Percentiles rank a stretch among this genome's conserved stretches.
phyloP scores from a whole-genome alignment of 1,140 invertebrate species.

The Drosophila nasuta region DNA sequence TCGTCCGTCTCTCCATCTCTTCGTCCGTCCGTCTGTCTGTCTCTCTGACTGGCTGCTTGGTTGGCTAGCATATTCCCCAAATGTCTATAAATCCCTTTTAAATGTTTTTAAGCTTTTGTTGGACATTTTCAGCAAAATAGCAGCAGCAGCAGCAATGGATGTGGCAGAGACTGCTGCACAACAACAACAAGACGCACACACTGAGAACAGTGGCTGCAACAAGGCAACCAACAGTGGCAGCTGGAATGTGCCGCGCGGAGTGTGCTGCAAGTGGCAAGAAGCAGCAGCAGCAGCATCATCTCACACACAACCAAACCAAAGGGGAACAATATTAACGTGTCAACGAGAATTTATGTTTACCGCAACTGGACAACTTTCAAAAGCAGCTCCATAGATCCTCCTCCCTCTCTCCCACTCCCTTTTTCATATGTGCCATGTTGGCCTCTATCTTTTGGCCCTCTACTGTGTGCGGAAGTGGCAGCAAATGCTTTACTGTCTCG shows the following conservation, averaged over 20 bases:
- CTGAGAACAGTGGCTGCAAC: not conserved
- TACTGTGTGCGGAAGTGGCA: constrained; percentile 69
- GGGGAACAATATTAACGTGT: constrained; percentile 83
- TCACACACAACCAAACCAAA: constrained; percentile 66
- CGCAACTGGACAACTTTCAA: constrained; percentile 83
- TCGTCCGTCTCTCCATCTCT: not conserved
- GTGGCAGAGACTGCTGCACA: constrained; percentile 16
- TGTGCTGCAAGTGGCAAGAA: constrained; percentile 10
- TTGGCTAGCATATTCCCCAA: constrained; percentile 77
- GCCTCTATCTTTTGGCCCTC: constrained; percentile 8
- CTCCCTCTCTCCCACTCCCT: constrained; percentile 5
- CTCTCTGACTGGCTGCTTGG: constrained; percentile 41
- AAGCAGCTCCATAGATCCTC: constrained; percentile 73
- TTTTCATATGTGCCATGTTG: not conserved
- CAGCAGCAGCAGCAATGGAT: constrained; percentile 24
- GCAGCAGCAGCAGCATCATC: constrained; percentile 19
- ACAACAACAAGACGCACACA: constrained; percentile 2
- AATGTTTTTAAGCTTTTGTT: constrained; percentile 84
- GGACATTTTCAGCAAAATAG: constrained; percentile 75
- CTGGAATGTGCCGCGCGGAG: not conserved
- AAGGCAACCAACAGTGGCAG: not conserved
- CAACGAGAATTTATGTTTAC: constrained; percentile 84
- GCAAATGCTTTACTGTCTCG: constrained; percentile 82
- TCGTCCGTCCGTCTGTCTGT: constrained; percentile 2
- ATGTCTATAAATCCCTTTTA: constrained; percentile 84